These are phyloP conservation scores for Rhysida immarginata DNA, from an alignment of 1,140 invertebrate genomes.

Conservation along the genomic window DNA sequence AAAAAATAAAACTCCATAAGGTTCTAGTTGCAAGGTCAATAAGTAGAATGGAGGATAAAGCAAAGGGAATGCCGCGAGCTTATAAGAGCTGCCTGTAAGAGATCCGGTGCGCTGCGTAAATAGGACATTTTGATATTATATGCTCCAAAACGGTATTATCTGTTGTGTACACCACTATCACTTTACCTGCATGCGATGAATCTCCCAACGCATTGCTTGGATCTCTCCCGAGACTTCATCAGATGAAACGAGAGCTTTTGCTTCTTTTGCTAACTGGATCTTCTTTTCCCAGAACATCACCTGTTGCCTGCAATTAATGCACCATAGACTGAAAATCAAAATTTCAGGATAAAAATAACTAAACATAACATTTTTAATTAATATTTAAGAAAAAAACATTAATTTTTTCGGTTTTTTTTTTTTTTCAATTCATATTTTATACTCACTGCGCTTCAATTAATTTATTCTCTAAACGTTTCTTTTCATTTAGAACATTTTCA, in stretches of 20 bases:
- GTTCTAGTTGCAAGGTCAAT: too few relatives aligned
- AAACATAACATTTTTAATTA: background rate
- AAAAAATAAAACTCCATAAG: too few relatives aligned
- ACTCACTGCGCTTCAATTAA: background rate
- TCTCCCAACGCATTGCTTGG: background rate
- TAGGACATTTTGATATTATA: too few relatives aligned
- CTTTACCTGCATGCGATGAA: conserved; percentile 3
- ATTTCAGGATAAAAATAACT: background rate
- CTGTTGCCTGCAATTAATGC: background rate
- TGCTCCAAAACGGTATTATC: too few relatives aligned
- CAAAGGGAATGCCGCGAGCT: too few relatives aligned
- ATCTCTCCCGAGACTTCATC: conserved; percentile 4
- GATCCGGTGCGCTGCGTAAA: too few relatives aligned
- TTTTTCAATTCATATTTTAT: background rate
- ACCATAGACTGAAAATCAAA: background rate
- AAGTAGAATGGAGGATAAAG: too few relatives aligned
- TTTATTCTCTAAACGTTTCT: background rate
- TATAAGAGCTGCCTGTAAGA: too few relatives aligned
- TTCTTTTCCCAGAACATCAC: conserved; percentile 4
- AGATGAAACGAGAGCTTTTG: conserved; percentile 3
- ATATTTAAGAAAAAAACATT: background rate
- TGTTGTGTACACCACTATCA: too few relatives aligned
- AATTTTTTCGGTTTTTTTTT: too few relatives aligned
- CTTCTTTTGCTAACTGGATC: background rate
- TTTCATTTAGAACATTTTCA: background rate